Conservation (phyloP, 1,140 invertebrate genomes). For the Phocides pigmalion region DNA sequence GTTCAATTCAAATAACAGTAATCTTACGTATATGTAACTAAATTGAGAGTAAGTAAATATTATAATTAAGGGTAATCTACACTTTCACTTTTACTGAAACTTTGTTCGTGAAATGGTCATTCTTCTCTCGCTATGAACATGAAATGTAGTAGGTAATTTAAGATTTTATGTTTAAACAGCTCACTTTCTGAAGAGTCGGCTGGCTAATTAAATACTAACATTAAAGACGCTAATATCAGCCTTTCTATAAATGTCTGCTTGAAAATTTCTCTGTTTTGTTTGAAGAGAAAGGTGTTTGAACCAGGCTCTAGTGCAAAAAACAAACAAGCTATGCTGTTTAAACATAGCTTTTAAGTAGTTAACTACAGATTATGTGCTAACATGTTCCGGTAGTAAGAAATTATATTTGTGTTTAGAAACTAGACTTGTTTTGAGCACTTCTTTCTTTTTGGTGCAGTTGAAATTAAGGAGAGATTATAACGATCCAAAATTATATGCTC, state of each 20-base stretch:
- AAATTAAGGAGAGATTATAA: neutral
- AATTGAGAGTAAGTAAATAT: slow-evolving; percentile 33
- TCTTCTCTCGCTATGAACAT: slow-evolving; percentile 8
- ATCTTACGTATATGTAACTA: slow-evolving; percentile 3
- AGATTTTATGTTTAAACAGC: slow-evolving; percentile 1
- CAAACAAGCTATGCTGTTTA: slow-evolving; percentile 25
- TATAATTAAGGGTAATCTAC: slow-evolving; percentile 37
- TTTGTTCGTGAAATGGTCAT: slow-evolving; percentile 31
- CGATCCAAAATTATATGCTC: neutral
- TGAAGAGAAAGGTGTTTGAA: slow-evolving; percentile 57
- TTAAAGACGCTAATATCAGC: slow-evolving; percentile 34
- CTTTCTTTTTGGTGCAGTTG: neutral
- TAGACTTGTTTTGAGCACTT: neutral
- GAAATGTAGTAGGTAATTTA: slow-evolving; percentile 1
- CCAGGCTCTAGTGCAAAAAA: slow-evolving; percentile 22
- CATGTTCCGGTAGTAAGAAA: neutral
- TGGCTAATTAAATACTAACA: slow-evolving; percentile 33
- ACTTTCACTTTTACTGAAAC: slow-evolving; percentile 51
- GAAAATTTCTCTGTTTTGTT: slow-evolving; percentile 41
- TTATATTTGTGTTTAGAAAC: neutral
- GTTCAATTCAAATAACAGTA: slow-evolving; percentile 1
- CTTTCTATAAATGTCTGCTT: slow-evolving; percentile 44
- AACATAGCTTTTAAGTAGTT: slow-evolving; percentile 19
- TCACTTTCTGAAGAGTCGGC: slow-evolving; percentile 24
- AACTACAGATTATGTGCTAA: slow-evolving; percentile 1